phyloP scores from a whole-genome alignment of 2,113 vertebrate species.

The Saccopteryx bilineata region DNA sequence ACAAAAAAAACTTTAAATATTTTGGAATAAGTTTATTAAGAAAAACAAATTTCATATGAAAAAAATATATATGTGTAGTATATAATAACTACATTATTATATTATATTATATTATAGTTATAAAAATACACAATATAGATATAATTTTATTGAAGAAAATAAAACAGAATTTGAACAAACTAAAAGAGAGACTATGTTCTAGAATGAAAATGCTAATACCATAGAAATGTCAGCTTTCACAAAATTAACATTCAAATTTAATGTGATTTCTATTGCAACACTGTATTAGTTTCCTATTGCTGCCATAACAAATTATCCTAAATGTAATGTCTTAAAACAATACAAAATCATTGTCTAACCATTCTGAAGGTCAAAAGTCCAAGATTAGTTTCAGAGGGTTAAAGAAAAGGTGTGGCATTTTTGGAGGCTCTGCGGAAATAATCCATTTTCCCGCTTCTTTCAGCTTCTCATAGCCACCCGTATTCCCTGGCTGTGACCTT shows the following conservation, averaged over 20 bases:
- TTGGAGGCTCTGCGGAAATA: background rate
- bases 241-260: background rate
- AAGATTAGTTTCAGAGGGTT: background rate
- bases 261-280: background rate
- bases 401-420: background rate
- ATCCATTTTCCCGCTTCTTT: background rate
- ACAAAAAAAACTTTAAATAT: background rate
- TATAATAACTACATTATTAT: background rate
- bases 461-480: accelerated
- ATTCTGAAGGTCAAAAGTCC: background rate
- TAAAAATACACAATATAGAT: background rate
- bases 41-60: background rate
- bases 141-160: background rate
- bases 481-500: background rate
- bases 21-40: background rate
- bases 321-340: background rate
- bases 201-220: background rate
- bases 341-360: background rate
- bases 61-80: background rate
- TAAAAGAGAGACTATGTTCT: background rate
- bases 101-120: background rate
- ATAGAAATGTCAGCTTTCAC: background rate
- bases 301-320: background rate
- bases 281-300: background rate
- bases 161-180: background rate